A percentile compares a stretch with the other conserved stretches of the same genome.
Conservation (phyloP, 2,113 vertebrate species). For the Ammospiza nelsoni region DNA sequence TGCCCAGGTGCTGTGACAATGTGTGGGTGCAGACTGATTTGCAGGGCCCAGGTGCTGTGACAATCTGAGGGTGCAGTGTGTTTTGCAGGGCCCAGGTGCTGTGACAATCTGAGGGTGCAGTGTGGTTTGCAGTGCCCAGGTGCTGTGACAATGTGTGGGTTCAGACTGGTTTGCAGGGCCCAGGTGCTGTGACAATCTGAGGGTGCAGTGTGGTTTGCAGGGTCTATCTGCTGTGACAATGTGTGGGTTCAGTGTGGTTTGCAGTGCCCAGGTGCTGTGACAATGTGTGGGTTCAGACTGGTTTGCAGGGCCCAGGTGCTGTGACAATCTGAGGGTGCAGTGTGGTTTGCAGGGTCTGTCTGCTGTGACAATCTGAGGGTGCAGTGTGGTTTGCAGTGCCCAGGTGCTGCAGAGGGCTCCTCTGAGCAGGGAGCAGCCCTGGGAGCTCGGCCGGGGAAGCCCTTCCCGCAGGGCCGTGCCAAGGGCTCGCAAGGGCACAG, state of each 20-base stretch:
- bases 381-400: rapidly evolving
- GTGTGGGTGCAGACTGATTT: no score
- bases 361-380: neutral
- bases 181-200: neutral
- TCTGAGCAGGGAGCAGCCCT: neutral
- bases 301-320: neutral
- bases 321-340: neutral
- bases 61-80: no score
- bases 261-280: rapidly evolving
- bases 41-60: rapidly evolving
- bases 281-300: rapidly evolving
- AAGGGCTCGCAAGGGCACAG: neutral
- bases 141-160: neutral
- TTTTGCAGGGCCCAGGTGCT: neutral
- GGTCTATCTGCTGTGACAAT: no score
- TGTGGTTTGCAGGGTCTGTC: rapidly evolving
- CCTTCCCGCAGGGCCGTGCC: rapidly evolving
- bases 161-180: neutral
- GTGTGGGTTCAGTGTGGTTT: no score
- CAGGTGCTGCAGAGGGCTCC: rapidly evolving
- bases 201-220: rapidly evolving
- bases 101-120: neutral
- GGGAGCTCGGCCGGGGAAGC: neutral
- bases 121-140: rapidly evolving
- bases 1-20: neutral